These are phyloP conservation scores for Theonella swinhoei DNA, from an alignment of 37 sponge, comb jelly and placozoan species.

Conservation along the genomic window DNA sequence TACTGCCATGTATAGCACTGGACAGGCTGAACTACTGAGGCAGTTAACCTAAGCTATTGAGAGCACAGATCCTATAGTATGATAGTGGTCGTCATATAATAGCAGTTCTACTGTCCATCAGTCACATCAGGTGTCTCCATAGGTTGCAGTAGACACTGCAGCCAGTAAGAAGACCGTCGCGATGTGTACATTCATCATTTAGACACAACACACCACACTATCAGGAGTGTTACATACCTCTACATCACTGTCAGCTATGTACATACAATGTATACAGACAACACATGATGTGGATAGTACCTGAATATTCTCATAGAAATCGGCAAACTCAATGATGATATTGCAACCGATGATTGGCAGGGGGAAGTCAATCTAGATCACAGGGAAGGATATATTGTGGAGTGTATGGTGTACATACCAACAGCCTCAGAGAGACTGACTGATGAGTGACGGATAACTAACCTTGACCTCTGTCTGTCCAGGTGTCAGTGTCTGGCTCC, in stretches of 20 bases:
- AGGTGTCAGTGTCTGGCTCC: conserved; percentile 54
- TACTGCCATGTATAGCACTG: no score
- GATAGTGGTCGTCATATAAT: no score
- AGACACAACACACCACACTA: no score
- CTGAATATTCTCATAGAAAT: conserved; percentile 93
- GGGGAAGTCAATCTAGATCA: conserved; percentile 74
- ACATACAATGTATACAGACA: neutral
- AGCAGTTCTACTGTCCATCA: neutral
- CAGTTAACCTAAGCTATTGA: no score
- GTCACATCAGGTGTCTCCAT: neutral
- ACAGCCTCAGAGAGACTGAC: no score
- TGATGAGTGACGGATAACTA: no score
- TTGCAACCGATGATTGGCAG: conserved; percentile 90
- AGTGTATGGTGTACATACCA: neutral
- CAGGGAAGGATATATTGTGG: neutral
- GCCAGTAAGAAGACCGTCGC: neutral
- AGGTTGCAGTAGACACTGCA: neutral
- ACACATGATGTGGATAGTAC: conserved; percentile 10
- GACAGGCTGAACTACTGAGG: no score
- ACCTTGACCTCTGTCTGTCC: conserved; percentile 92
- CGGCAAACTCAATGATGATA: conserved; percentile 87
- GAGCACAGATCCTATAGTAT: no score
- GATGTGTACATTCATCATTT: neutral
- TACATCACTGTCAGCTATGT: neutral
- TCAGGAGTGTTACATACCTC: no score